Evolutionary conservation across 2,797 vertebrate species (phyloP).

Genomic region (Luscinia megarhynchos): DNA sequence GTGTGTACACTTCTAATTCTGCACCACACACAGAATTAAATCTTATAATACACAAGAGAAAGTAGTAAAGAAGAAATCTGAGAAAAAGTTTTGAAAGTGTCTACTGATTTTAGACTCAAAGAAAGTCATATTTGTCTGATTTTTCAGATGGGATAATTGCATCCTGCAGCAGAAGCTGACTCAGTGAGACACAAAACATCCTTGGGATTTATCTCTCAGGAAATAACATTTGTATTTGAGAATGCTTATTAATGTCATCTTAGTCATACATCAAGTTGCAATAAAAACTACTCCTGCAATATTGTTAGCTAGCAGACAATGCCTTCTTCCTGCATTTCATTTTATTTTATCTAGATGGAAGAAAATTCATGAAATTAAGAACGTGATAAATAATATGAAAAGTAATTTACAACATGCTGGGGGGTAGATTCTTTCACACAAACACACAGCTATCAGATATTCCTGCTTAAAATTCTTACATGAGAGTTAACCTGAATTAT

Average conservation of each 20-base stretch:
- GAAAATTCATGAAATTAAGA: not conserved
- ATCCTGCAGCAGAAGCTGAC: not conserved
- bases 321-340: not conserved
- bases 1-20: not conserved
- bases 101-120: not conserved
- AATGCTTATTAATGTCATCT: not conserved
- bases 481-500: conserved; percentile 27
- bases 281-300: not conserved
- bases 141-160: not conserved
- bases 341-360: not conserved
- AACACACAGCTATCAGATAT: not conserved
- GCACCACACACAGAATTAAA: not conserved
- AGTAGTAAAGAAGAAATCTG: not conserved
- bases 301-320: not conserved
- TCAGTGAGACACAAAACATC: not conserved
- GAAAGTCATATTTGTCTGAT: not conserved
- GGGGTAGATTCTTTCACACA: not conserved
- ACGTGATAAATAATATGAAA: not conserved
- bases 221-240: not conserved
- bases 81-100: not conserved
- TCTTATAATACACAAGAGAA: not conserved
- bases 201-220: not conserved
- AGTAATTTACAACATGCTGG: not conserved
- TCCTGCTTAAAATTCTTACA: not conserved
- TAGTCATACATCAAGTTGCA: not conserved